These are phyloP conservation scores for Oreonectes daqikongensis DNA, from an alignment of 2,797 vertebrate species.

Conservation along the genomic window DNA sequence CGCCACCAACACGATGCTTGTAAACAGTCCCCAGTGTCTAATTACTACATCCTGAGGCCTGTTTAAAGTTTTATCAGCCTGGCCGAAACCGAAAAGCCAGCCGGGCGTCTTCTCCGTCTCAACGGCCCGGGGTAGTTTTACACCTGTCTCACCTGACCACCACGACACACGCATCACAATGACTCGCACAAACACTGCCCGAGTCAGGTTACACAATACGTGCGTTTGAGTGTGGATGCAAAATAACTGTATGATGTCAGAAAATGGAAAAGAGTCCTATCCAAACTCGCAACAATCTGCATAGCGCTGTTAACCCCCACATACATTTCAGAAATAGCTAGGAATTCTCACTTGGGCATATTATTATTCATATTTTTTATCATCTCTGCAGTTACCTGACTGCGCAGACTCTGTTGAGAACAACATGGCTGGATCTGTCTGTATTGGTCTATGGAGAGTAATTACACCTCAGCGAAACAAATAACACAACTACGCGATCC, in stretches of 20 bases:
- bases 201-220: conserved; percentile 22
- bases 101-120: conserved; percentile 15
- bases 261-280: neutral
- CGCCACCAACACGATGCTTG: conserved; percentile 31
- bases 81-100: conserved; percentile 31
- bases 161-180: neutral
- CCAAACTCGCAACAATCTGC: neutral
- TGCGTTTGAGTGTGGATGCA: neutral
- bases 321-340: neutral
- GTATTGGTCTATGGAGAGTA: conserved; percentile 15
- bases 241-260: neutral
- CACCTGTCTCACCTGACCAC: conserved; percentile 35
- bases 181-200: neutral
- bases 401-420: neutral
- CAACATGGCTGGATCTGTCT: neutral
- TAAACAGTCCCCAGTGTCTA: conserved; percentile 31
- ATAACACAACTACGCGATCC: neutral
- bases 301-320: neutral
- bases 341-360: too few relatives aligned
- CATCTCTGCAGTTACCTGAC: neutral
- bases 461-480: conserved; percentile 3
- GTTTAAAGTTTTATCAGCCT: conserved; percentile 55
- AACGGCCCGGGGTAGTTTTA: conserved; percentile 36
- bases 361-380: too few relatives aligned
- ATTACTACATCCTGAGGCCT: conserved; percentile 41